A percentile compares a stretch with the other conserved stretches of the same genome.
Evolutionary conservation across 2,888 invertebrate species (phyloP).

Genomic region (Nomada fabriciana): DNA sequence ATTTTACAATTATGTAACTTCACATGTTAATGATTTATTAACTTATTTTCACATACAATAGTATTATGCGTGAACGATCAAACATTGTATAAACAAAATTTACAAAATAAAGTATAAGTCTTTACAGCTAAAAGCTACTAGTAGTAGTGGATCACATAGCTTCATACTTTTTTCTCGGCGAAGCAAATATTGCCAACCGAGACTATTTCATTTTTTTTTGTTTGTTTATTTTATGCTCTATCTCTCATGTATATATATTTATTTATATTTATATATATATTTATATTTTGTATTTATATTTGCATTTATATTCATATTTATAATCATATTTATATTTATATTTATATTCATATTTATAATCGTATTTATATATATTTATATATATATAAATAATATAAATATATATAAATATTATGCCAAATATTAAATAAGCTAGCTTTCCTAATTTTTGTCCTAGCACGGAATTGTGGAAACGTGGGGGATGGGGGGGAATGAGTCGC

Average conservation of each 20-base stretch:
- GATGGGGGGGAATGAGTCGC: conserved; percentile 65
- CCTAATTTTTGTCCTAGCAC: conserved; percentile 80
- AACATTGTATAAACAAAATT: conserved; percentile 85
- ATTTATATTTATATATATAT: conserved; percentile 55
- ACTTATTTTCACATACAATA: conserved; percentile 84
- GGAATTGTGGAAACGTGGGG: conserved; percentile 67
- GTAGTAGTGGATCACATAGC: conserved; percentile 84
- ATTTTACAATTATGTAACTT: conserved; percentile 72
- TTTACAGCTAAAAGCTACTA: conserved; percentile 85
- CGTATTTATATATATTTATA: conserved; percentile 59
- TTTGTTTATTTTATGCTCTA: conserved; percentile 71
- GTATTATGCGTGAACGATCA: conserved; percentile 84
- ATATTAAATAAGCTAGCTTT: conserved; percentile 82
- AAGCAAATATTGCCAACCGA: conserved; percentile 70
- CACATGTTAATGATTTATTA: conserved; percentile 85
- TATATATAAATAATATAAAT: conserved; percentile 69
- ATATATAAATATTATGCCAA: conserved; percentile 82
- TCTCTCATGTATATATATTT: conserved; percentile 68
- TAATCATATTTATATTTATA: conserved; percentile 65
- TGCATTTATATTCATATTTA: conserved; percentile 66
- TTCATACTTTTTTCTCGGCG: conserved; percentile 81
- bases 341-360: conserved; percentile 61
- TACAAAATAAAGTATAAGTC: conserved; percentile 85
- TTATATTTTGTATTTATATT: conserved; percentile 67
- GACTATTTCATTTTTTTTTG: conserved; percentile 69